These are phyloP conservation scores for Hetaerina titia DNA, from an alignment of 2,888 invertebrate species.

Conservation along the genomic window DNA sequence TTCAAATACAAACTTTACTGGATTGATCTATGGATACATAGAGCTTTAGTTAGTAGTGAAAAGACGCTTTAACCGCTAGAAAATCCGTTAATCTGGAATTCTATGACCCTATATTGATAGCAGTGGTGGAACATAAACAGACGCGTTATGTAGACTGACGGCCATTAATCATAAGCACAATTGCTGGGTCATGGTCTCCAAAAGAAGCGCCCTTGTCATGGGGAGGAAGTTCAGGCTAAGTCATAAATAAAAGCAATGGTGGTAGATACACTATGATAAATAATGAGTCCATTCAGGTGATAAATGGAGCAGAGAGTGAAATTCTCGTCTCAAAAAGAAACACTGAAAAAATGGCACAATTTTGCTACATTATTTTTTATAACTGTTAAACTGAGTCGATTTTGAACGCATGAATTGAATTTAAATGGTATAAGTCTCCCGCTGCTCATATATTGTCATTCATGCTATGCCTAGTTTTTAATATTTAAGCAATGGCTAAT, in stretches of 20 bases:
- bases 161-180: constrained; percentile 20
- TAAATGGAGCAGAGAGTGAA: not conserved
- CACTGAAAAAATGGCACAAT: not conserved
- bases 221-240: not conserved
- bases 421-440: too few relatives aligned
- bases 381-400: too few relatives aligned
- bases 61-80: not conserved
- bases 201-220: not conserved
- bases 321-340: not conserved
- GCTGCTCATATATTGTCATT: too few relatives aligned
- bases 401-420: too few relatives aligned
- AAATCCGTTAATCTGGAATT: not conserved
- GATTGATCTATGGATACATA: not conserved
- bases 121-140: not conserved
- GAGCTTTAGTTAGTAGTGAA: not conserved
- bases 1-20: not conserved
- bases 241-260: not conserved
- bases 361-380: not conserved
- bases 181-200: constrained; percentile 32
- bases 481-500: too few relatives aligned
- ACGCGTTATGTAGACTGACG: not conserved
- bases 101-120: not conserved
- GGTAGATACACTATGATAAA: not conserved
- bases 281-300: constrained; percentile 29
- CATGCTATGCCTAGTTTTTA: too few relatives aligned